Conservation (phyloP, 1,140 invertebrate species). For the Aphaenogaster floridana region DNA sequence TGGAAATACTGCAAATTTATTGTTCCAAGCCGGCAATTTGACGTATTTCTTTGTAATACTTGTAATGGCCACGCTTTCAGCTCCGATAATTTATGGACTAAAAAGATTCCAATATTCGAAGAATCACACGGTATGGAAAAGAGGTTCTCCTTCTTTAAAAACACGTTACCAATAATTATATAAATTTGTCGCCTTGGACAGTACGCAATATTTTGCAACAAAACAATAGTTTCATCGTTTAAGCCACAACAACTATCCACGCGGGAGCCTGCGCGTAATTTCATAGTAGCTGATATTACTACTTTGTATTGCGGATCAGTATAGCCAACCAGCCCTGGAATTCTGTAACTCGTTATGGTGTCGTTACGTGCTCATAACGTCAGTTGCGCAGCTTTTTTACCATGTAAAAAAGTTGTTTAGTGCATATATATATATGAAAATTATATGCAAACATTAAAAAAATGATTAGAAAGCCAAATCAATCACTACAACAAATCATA, state of each 20-base stretch:
- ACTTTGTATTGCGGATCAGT: constrained; percentile 7
- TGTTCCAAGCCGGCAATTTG: neutral
- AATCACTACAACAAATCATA: too few species aligned
- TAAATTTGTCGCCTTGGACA: neutral
- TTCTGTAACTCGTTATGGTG: neutral
- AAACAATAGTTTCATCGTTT: neutral
- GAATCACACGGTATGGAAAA: neutral
- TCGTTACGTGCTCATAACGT: too few species aligned
- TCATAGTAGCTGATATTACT: constrained; percentile 2
- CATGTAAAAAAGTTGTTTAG: too few species aligned
- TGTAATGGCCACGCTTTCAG: neutral
- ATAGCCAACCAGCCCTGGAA: neutral
- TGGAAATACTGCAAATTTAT: constrained; percentile 13
- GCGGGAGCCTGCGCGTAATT: neutral
- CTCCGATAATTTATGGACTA: neutral
- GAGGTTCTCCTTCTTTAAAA: neutral
- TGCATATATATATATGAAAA: too few species aligned
- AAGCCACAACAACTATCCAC: neutral
- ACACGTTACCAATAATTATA: neutral
- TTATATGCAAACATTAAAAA: too few species aligned
- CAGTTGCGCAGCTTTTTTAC: too few species aligned
- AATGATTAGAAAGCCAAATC: too few species aligned
- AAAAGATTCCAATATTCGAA: neutral
- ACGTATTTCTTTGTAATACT: constrained; percentile 7
- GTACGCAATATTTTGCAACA: neutral